Conservation (phyloP, 1,140 invertebrate species). For the Lordiphosa mommai region DNA sequence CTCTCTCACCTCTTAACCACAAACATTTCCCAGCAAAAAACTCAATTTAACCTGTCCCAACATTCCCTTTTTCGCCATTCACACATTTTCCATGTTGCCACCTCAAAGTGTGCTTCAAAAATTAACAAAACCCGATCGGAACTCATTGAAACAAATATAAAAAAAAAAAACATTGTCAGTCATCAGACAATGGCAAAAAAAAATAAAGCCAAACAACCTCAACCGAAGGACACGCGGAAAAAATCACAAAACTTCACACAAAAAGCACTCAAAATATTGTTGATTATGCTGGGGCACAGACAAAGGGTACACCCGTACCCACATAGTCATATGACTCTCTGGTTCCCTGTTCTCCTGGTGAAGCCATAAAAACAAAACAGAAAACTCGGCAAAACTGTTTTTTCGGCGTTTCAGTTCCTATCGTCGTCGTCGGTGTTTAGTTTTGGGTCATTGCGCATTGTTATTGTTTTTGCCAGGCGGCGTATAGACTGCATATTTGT, state of each 20-base stretch:
- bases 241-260: conserved; percentile 63
- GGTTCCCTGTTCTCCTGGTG: conserved; percentile 9
- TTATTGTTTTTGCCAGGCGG: conserved; percentile 60
- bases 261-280: conserved; percentile 76
- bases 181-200: conserved; percentile 22
- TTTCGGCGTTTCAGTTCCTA: conserved; percentile 34
- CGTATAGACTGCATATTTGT: conserved; percentile 62
- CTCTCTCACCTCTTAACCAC: not conserved
- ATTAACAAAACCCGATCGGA: conserved; percentile 59
- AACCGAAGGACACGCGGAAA: conserved; percentile 28
- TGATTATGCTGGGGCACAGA: conserved; percentile 49
- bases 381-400: conserved; percentile 53
- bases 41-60: conserved; percentile 7
- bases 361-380: conserved; percentile 42
- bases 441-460: conserved; percentile 75
- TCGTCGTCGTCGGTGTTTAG: conserved; percentile 56
- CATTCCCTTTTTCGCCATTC: not conserved
- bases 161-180: conserved; percentile 24
- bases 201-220: conserved; percentile 31
- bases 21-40: not conserved
- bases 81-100: not conserved
- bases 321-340: conserved; percentile 34
- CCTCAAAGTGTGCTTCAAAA: conserved; percentile 44
- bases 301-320: not conserved
- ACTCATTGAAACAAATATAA: conserved; percentile 44